Conservation (phyloP, 2,113 vertebrate species). For the Xiphophorus hellerii region DNA sequence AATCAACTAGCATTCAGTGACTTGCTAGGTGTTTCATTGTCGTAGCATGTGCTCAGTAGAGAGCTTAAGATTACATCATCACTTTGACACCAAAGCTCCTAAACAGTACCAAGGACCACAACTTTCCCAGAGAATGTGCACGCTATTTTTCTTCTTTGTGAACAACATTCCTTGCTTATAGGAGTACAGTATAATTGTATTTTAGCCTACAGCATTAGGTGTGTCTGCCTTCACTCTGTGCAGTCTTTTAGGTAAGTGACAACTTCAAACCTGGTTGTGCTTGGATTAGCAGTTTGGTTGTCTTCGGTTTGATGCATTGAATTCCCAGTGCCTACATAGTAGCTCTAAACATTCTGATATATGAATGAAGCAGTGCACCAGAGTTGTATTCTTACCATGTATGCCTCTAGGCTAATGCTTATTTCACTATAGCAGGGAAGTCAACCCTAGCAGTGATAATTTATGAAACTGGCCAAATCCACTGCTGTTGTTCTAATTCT, state of each 20-base stretch:
- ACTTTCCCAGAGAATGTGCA: slow-evolving; percentile 35
- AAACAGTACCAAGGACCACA: slow-evolving; percentile 43
- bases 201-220: slow-evolving; percentile 10
- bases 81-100: slow-evolving; percentile 68
- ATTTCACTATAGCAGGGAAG: slow-evolving; percentile 33
- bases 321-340: slow-evolving; percentile 76
- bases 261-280: slow-evolving; percentile 43
- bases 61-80: slow-evolving; percentile 60
- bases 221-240: slow-evolving; percentile 13
- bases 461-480: slow-evolving; percentile 36
- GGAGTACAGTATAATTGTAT: slow-evolving; percentile 27
- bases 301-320: slow-evolving; percentile 66
- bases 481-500: slow-evolving; percentile 32
- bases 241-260: slow-evolving; percentile 24
- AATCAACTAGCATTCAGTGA: slow-evolving; percentile 51
- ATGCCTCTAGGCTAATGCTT: slow-evolving; percentile 52
- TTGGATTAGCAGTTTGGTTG: slow-evolving; percentile 57
- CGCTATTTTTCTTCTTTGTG: slow-evolving; percentile 52
- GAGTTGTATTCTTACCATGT: slow-evolving; percentile 36
- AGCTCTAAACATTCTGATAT: slow-evolving; percentile 57
- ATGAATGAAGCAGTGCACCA: slow-evolving; percentile 55
- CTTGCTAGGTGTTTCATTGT: slow-evolving; percentile 63
- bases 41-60: slow-evolving; percentile 69
- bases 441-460: slow-evolving; percentile 20
- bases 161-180: slow-evolving; percentile 25